Evolutionary conservation across 2,113 vertebrate species (phyloP).

Genomic region (Oreotrochilus melanogaster): DNA sequence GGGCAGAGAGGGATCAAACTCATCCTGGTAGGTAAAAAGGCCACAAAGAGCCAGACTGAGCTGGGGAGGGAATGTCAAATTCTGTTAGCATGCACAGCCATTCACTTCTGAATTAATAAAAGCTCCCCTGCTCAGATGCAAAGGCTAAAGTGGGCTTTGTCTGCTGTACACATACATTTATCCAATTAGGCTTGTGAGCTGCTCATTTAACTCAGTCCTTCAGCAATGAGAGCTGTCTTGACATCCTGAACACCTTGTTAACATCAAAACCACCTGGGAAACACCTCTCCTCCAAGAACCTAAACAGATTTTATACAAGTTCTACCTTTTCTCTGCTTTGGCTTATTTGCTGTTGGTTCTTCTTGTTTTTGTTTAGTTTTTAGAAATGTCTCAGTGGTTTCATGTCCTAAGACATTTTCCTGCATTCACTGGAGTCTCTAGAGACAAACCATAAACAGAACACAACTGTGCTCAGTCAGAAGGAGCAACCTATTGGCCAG

Average conservation of each 20-base stretch:
- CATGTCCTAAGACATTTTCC: neutral
- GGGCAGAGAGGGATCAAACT: too few species aligned
- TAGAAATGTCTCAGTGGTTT: neutral
- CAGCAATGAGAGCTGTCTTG: neutral
- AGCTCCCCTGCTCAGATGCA: too few species aligned
- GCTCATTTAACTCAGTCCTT: too few species aligned
- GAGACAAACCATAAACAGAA: neutral
- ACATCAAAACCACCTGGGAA: neutral
- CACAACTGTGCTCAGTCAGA: neutral
- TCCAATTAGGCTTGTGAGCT: too few species aligned
- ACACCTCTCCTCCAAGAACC: neutral
- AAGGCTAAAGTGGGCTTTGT: too few species aligned
- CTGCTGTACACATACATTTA: too few species aligned
- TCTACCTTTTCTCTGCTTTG: neutral
- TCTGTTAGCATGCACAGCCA: too few species aligned
- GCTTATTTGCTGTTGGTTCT: fast-evolving
- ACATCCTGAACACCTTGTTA: neutral
- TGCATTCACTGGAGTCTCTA: neutral
- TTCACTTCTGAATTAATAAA: too few species aligned
- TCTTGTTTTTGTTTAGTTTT: neutral
- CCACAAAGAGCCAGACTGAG: too few species aligned
- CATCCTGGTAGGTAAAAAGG: too few species aligned
- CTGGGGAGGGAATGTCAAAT: too few species aligned
- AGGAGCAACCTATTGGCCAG: neutral
- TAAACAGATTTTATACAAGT: neutral